Evolutionary conservation across 2,113 vertebrate genomes (phyloP).

Genomic region (Ondatra zibethicus): DNA sequence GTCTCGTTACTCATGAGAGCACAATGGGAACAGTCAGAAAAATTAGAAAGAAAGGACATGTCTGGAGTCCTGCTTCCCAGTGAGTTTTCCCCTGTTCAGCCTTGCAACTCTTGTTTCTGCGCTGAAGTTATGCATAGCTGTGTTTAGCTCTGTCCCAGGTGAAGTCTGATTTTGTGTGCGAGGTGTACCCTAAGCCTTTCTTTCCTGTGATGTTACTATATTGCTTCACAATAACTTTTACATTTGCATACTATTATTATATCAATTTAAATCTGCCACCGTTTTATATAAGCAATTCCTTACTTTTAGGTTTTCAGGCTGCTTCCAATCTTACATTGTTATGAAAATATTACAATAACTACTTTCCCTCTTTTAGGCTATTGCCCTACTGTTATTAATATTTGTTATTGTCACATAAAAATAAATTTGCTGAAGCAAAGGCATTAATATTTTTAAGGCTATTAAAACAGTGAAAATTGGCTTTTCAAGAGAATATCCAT

Average conservation of each 20-base stretch:
- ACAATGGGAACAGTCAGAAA: not conserved
- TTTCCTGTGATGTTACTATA: not conserved
- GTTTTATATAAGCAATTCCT: not conserved
- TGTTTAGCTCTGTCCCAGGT: not conserved
- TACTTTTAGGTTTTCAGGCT: not conserved
- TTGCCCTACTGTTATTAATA: not conserved
- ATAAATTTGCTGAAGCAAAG: not conserved
- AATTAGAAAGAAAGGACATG: not conserved
- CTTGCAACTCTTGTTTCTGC: not conserved
- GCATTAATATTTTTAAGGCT: not conserved
- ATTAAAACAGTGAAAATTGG: not conserved
- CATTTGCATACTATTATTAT: not conserved
- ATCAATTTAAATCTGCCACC: not conserved
- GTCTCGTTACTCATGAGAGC: not conserved
- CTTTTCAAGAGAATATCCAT: not conserved
- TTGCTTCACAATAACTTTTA: not conserved
- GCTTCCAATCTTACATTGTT: not conserved
- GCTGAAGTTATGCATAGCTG: not conserved
- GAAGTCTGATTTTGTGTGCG: not conserved
- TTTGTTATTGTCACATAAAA: not conserved
- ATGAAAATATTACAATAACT: slow-evolving; percentile 1
- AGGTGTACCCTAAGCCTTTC: not conserved
- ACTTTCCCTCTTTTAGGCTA: not conserved
- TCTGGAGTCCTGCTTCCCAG: not conserved
- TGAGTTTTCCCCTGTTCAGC: not conserved